Evolutionary conservation across 1,140 invertebrate species (phyloP), one percentile per base, ranked within the genome.

Genomic region (Dinoponera quadriceps): DNA sequence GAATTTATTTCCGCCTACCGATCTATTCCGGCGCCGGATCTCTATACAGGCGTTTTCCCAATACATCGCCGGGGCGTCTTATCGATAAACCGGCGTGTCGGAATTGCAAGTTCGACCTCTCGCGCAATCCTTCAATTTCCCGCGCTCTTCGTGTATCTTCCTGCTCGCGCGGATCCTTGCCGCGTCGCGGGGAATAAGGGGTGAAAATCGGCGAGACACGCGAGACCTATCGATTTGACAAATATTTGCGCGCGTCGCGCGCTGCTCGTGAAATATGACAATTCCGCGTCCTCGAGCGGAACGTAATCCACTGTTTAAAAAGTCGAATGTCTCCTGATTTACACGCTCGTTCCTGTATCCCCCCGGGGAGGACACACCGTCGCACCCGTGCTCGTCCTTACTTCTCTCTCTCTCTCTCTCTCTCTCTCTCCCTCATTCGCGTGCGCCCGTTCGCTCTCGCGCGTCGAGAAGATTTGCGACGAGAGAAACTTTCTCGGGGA

Each of bases 281-380:
- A 62, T 82, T 63, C 55, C 59, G 18, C 55, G 49, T 18, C 2
- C 60, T 51, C 16, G 74, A 59, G 71, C 68, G 54, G 57, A 73
- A 44, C 59, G 86, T 89, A 88, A 89, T 89, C 80, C 57, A 80
- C 63, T 86, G 74, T 89, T 89, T 88, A 89, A 89, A 86, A 84
- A 89, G 77, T 88, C 88, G 87, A 86, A 82, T 86, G 84, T 86
- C 66, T 66, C 55, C 74, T 88, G 87, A 89, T 89, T 89, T 89
- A 89, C 88, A 88, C 84, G 72, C 84, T 75, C 62, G 87, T 88
- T 69, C 48, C 55, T 77, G 82, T 84, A 88, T 69, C 49, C 86
- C 72, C 63, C 22, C 22, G 22, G 83, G 54, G 20, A 54, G 62
- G 49, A 49, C 69, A 62, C 68, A 75, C 27, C 72, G 16, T 59